A percentile compares a stretch with the other conserved stretches of the same genome.
These are phyloP conservation scores for Brachionus manjavacas DNA, from an alignment of 1,140 invertebrate genomes.

Conservation along the genomic window DNA sequence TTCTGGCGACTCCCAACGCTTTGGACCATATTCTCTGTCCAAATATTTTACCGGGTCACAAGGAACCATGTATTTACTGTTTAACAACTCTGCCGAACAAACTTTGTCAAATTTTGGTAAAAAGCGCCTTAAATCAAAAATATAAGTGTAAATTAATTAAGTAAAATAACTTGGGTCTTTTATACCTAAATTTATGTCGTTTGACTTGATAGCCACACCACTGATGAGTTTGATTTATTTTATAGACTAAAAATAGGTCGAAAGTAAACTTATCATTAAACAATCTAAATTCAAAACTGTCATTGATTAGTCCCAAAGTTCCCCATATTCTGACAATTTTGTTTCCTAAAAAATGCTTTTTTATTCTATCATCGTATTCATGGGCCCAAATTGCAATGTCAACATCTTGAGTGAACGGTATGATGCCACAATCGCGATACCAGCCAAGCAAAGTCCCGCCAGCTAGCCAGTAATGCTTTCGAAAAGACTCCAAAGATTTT, in stretches of 20 bases:
- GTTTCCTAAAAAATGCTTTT: conserved; percentile 32
- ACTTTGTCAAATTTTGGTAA: conserved; percentile 12
- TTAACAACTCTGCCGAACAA: conserved; percentile 32
- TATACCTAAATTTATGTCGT: conserved; percentile 31
- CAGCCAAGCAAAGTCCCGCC: conserved; percentile 18
- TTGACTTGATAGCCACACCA: conserved; percentile 39
- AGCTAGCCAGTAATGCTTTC: conserved; percentile 36
- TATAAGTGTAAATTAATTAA: neutral
- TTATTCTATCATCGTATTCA: conserved; percentile 11
- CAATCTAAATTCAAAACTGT: conserved; percentile 24
- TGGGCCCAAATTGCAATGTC: conserved; percentile 1
- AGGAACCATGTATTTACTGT: conserved; percentile 17
- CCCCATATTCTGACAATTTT: conserved; percentile 23
- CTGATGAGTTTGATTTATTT: neutral
- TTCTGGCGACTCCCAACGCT: neutral
- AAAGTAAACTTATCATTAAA: conserved; percentile 34
- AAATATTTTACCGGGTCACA: conserved; percentile 21
- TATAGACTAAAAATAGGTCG: conserved; percentile 11
- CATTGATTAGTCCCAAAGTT: neutral
- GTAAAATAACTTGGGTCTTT: too few relatives aligned
- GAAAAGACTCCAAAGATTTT: neutral
- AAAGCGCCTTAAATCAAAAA: neutral
- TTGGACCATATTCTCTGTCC: conserved; percentile 20
- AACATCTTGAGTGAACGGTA: conserved; percentile 28
- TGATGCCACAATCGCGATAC: conserved; percentile 37